These are phyloP conservation scores for Sinocyclocheilus maitianheensis DNA, from an alignment of 2,113 vertebrate species.

Conservation along the genomic window DNA sequence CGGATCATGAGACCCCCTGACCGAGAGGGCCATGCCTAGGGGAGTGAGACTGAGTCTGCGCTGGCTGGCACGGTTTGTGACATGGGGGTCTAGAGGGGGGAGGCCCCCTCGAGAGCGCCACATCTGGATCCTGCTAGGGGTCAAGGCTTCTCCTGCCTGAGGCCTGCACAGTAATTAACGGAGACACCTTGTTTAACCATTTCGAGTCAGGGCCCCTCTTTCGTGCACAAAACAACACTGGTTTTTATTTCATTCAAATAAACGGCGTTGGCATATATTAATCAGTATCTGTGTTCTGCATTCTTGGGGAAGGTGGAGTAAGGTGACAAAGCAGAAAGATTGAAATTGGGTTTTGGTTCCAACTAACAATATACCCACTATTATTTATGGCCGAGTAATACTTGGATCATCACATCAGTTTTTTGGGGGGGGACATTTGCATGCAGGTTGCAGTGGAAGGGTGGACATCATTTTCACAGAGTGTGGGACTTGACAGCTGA, in stretches of 20 bases:
- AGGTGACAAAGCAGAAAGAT: background rate
- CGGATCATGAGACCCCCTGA: constrained; percentile 51
- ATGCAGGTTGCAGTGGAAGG: background rate
- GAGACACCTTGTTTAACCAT: constrained; percentile 94
- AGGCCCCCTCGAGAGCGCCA: constrained; percentile 85
- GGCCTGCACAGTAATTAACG: constrained; percentile 96
- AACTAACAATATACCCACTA: background rate
- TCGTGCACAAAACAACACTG: constrained; percentile 59
- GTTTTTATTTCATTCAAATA: constrained; percentile 40
- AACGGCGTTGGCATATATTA: constrained; percentile 30
- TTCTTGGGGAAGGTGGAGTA: background rate
- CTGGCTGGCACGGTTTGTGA: constrained; percentile 71
- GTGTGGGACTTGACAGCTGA: constrained; percentile 42
- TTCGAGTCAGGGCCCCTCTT: constrained; percentile 68
- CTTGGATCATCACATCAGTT: background rate
- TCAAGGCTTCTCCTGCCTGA: constrained; percentile 95
- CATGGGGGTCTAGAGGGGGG: constrained; percentile 74
- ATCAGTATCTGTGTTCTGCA: background rate
- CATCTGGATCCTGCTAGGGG: constrained; percentile 99
- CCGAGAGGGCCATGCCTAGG: constrained; percentile 68
- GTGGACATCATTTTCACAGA: constrained; percentile 35
- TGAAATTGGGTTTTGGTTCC: background rate
- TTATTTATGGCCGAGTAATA: background rate
- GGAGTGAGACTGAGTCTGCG: constrained; percentile 69
- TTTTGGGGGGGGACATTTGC: background rate